A percentile compares a stretch with the other conserved stretches of the same genome.
Evolutionary conservation across 2,113 vertebrate genomes (phyloP).

Genomic region (Misgurnus anguillicaudatus): DNA sequence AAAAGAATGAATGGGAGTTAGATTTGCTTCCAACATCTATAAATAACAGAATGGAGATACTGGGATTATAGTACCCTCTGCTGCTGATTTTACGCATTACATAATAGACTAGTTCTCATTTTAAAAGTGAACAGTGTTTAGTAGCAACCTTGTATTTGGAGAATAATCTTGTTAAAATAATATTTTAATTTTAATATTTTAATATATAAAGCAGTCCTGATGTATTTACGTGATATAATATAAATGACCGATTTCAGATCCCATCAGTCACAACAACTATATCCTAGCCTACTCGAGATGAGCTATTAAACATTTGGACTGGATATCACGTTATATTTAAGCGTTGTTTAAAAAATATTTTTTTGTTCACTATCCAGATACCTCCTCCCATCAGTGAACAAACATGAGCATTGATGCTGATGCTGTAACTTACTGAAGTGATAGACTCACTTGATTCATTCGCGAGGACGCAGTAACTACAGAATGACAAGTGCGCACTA

Average conservation of each 20-base stretch:
- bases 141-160: too few relatives aligned
- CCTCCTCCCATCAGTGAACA: background rate
- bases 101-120: background rate
- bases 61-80: conserved; percentile 8
- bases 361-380: background rate
- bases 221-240: too few relatives aligned
- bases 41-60: background rate
- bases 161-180: too few relatives aligned
- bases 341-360: background rate
- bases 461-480: background rate
- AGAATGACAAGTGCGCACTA: background rate
- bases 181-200: too few relatives aligned
- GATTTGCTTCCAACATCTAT: too few relatives aligned
- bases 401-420: background rate
- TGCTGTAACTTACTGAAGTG: background rate
- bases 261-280: too few relatives aligned
- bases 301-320: too few relatives aligned
- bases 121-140: background rate
- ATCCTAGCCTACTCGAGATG: too few relatives aligned
- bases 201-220: too few relatives aligned
- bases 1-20: too few relatives aligned
- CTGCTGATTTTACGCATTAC: background rate
- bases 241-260: too few relatives aligned
- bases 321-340: background rate
- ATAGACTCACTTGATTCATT: background rate